A percentile compares a stretch with the other conserved stretches of the same genome.
Evolutionary conservation across 2,888 invertebrate species (phyloP).

Genomic region (Lamproptera curius): DNA sequence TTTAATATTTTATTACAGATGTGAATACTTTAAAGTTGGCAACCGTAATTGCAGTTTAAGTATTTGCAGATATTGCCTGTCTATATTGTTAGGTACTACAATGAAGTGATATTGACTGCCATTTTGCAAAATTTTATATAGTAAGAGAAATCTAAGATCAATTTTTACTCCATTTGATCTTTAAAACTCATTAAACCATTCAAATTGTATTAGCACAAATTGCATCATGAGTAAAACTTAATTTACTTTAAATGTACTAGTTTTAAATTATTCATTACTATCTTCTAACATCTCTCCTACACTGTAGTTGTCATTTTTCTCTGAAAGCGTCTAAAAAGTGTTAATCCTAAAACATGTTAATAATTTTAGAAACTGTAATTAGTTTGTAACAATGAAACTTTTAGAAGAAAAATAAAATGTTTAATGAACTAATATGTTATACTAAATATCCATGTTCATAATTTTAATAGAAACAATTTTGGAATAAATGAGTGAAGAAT

Average conservation of each 20-base stretch:
- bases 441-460: slow-evolving; percentile 12
- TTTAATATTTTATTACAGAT: no score
- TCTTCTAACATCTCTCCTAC: slow-evolving; percentile 5
- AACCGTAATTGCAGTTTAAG: no score
- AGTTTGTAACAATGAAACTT: background rate
- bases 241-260: slow-evolving; percentile 3
- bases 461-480: slow-evolving; percentile 21
- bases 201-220: slow-evolving; percentile 3
- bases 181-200: background rate
- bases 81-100: no score
- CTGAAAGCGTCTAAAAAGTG: background rate
- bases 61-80: no score
- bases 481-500: slow-evolving; percentile 19
- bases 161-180: slow-evolving; percentile 13
- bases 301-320: background rate
- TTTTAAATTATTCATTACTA: background rate
- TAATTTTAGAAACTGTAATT: background rate
- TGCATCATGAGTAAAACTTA: background rate
- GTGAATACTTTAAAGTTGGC: no score
- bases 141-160: slow-evolving; percentile 28
- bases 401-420: background rate
- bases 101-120: slow-evolving; percentile 67
- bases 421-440: slow-evolving; percentile 15
- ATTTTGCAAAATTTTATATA: slow-evolving; percentile 42
- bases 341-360: background rate